Evolutionary conservation across 2,888 invertebrate genomes (phyloP).

Genomic region (Mesochorus sp.): DNA sequence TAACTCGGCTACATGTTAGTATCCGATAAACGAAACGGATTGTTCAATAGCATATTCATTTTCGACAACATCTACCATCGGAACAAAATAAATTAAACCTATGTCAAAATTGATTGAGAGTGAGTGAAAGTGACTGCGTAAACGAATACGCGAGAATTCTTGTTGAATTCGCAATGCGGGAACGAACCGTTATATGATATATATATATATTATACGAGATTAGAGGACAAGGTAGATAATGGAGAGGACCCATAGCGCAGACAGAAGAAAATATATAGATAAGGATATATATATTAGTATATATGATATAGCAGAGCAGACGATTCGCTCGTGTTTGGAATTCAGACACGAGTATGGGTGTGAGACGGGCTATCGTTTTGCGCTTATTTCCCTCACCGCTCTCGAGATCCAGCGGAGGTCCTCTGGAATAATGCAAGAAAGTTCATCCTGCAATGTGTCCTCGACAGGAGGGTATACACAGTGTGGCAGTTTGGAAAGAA

Average conservation of each 20-base stretch:
- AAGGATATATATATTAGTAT: too few species aligned
- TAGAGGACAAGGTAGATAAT: slow-evolving; percentile 7
- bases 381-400: not conserved
- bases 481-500: slow-evolving; percentile 14
- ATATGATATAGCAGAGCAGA: too few species aligned
- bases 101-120: not conserved
- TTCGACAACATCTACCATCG: not conserved
- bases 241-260: not conserved
- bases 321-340: slow-evolving; percentile 46
- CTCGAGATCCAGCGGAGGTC: slow-evolving; percentile 2
- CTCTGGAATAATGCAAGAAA: slow-evolving; percentile 65
- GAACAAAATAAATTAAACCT: slow-evolving; percentile 10
- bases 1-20: too few species aligned
- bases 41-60: not conserved
- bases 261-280: slow-evolving; percentile 35
- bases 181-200: not conserved
- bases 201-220: not conserved
- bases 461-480: slow-evolving; percentile 24
- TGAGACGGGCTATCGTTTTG: slow-evolving; percentile 33
- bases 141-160: slow-evolving; percentile 11
- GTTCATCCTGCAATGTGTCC: slow-evolving; percentile 46
- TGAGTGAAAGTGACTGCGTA: slow-evolving; percentile 26
- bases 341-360: slow-evolving; percentile 43
- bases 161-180: slow-evolving; percentile 4
- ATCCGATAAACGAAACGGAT: not conserved